Percentiles rank a stretch among this genome's conserved stretches.
Conservation (phyloP, 2,888 invertebrate species). For the Callinectes sapidus region DNA sequence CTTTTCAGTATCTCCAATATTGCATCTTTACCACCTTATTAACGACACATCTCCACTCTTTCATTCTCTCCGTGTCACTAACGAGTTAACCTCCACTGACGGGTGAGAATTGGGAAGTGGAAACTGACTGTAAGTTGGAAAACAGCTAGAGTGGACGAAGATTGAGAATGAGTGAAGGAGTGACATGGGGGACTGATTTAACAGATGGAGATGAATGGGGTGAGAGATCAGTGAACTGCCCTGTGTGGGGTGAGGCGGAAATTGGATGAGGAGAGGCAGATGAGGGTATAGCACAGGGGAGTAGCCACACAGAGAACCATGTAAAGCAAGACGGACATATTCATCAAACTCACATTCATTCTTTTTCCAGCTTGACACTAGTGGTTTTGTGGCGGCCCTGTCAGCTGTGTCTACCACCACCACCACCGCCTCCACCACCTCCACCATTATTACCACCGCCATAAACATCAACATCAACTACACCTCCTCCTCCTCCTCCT, state of each 20-base stretch:
- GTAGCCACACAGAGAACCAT: neutral
- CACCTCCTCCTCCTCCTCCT: slow-evolving; percentile 12
- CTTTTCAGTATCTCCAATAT: too few species aligned
- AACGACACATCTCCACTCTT: too few species aligned
- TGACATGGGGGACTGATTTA: neutral
- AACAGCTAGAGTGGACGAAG: too few species aligned
- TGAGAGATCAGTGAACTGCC: neutral
- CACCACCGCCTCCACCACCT: slow-evolving; percentile 24
- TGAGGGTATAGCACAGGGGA: neutral
- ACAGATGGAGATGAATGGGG: neutral
- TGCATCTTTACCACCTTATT: too few species aligned
- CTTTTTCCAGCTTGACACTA: slow-evolving; percentile 4
- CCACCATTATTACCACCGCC: neutral
- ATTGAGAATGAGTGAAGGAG: neutral
- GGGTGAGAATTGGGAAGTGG: neutral
- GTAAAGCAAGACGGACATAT: slow-evolving; percentile 23
- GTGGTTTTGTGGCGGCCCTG: neutral
- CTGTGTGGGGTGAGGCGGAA: neutral
- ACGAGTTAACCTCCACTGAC: neutral
- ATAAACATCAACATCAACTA: neutral
- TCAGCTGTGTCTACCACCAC: neutral
- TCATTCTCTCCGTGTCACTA: too few species aligned
- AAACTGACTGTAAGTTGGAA: neutral
- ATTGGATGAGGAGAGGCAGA: neutral
- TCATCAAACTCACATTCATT: slow-evolving; percentile 32